A percentile compares a stretch with the other conserved stretches of the same genome.
Conservation (phyloP, 2,113 vertebrate genomes). For the Turdus rufiventris region DNA sequence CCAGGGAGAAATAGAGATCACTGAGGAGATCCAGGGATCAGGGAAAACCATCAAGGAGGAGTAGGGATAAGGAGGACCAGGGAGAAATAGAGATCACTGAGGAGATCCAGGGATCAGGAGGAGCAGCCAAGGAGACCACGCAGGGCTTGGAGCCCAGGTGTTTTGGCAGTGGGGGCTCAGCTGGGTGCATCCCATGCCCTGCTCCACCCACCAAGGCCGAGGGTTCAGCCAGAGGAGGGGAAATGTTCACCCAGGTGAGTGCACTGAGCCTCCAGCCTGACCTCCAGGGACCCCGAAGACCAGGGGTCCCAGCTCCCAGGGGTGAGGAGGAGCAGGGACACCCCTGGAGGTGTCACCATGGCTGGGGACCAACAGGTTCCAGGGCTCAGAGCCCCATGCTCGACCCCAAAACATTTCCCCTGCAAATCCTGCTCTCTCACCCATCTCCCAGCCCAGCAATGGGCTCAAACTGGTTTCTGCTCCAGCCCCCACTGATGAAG, state of each 20-base stretch:
- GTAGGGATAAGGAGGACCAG: no score
- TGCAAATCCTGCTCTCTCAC: neutral
- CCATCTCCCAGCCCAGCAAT: fast-evolving
- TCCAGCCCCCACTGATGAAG: neutral
- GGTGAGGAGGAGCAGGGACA: neutral
- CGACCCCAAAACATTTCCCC: fast-evolving
- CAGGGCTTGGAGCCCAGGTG: neutral
- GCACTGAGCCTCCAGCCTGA: neutral
- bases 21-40: neutral
- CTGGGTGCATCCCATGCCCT: fast-evolving
- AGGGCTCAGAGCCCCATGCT: fast-evolving
- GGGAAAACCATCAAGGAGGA: neutral
- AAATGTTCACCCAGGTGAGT: neutral
- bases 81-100: neutral
- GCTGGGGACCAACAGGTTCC: neutral
- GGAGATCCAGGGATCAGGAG: neutral
- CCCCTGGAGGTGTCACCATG: fast-evolving
- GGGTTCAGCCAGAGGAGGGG: neutral
- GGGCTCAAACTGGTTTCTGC: neutral
- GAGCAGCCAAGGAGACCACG: fast-evolving
- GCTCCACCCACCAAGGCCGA: neutral
- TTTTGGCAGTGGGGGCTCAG: fast-evolving
- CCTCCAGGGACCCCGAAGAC: fast-evolving
- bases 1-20: neutral
- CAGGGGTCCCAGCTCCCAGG: neutral